phyloP scores from a whole-genome alignment of 1,140 invertebrate species.

The Papilio dardanus region DNA sequence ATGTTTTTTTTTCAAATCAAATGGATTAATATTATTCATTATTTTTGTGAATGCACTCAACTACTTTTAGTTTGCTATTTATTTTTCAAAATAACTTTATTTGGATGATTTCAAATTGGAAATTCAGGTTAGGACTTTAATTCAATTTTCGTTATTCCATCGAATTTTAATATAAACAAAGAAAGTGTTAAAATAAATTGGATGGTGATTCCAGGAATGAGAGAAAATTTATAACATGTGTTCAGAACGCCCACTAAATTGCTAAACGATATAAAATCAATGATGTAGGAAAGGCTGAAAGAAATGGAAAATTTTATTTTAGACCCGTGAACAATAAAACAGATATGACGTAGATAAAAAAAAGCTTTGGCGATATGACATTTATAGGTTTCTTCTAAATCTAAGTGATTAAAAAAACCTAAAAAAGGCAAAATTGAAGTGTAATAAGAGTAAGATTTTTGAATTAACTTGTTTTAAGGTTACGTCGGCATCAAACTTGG shows the following conservation, averaged over 20 bases:
- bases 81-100: background rate
- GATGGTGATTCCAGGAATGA: background rate
- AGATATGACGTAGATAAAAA: too few relatives aligned
- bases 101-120: too few relatives aligned
- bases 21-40: background rate
- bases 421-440: background rate
- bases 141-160: background rate
- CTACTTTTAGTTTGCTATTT: background rate
- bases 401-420: background rate
- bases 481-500: background rate
- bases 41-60: background rate
- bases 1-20: background rate
- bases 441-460: background rate
- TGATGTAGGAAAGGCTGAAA: background rate
- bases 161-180: conserved; percentile 1
- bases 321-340: too few relatives aligned
- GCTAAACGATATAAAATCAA: conserved; percentile 5
- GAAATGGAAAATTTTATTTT: background rate
- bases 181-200: conserved; percentile 26
- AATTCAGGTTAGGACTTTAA: background rate
- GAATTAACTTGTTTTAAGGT: conserved; percentile 2
- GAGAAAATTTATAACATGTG: background rate
- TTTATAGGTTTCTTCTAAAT: too few relatives aligned
- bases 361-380: too few relatives aligned
- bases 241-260: conserved; percentile 20